phyloP scores from a whole-genome alignment of 2,888 invertebrate species.

The Drosophila silvestris region DNA sequence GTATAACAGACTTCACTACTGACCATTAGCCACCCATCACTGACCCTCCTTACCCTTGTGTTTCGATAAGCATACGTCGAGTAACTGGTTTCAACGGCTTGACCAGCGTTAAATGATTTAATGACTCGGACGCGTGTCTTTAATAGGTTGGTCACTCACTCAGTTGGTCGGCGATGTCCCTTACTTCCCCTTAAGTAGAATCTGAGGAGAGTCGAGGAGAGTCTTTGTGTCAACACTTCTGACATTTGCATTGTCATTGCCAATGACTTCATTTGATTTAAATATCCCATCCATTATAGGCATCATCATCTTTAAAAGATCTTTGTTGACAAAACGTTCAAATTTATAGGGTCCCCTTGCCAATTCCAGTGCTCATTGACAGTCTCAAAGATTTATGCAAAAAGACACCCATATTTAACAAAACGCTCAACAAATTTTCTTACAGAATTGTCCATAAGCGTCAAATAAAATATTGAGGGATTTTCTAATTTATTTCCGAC shows the following conservation, averaged over 20 bases:
- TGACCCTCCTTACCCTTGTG: constrained; percentile 2
- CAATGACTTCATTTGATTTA: constrained; percentile 39
- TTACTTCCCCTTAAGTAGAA: constrained; percentile 27
- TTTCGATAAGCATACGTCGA: not conserved
- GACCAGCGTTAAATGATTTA: constrained; percentile 48
- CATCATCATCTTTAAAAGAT: constrained; percentile 4
- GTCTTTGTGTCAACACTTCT: constrained; percentile 28
- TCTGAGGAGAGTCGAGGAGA: not conserved
- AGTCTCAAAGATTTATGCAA: constrained; percentile 34
- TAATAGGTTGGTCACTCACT: constrained; percentile 39
- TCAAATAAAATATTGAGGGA: constrained; percentile 37
- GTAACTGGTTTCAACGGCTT: constrained; percentile 62
- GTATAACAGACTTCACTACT: constrained; percentile 41
- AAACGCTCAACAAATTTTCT: not conserved
- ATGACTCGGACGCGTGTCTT: constrained; percentile 62
- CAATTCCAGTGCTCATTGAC: constrained; percentile 32
- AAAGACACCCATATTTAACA: constrained; percentile 10
- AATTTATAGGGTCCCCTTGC: constrained; percentile 33
- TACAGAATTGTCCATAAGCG: constrained; percentile 21
- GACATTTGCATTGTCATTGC: constrained; percentile 63
- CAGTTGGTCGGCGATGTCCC: constrained; percentile 36
- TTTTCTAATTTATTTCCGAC: not conserved
- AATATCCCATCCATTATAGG: constrained; percentile 19
- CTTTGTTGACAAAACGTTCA: constrained; percentile 28
- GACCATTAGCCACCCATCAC: constrained; percentile 49